Evolutionary conservation across 2,888 invertebrate species (phyloP).

Genomic region (Cremastinae sp.): DNA sequence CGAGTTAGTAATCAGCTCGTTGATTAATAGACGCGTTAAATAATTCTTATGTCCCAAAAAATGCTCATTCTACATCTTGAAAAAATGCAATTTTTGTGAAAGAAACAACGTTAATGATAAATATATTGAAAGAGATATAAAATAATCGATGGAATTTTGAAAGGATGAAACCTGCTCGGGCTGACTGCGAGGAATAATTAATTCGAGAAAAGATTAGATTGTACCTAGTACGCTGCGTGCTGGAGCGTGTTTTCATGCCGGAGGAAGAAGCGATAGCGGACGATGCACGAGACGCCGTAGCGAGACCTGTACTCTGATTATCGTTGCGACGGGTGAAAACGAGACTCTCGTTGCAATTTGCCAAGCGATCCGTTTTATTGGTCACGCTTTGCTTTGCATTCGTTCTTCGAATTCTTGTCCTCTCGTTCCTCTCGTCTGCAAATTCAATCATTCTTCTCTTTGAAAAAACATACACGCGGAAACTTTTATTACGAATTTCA

Average conservation of each 20-base stretch:
- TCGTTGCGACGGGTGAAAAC: slow-evolving; percentile 54
- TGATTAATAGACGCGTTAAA: slow-evolving; percentile 8
- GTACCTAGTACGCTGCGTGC: slow-evolving; percentile 61
- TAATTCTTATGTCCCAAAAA: background rate
- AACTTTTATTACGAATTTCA: background rate
- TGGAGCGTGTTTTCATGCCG: slow-evolving; percentile 63
- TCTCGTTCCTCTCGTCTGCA: slow-evolving; percentile 73
- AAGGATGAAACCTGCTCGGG: background rate
- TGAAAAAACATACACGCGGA: background rate
- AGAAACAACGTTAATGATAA: background rate
- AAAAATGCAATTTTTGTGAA: background rate
- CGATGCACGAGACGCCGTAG: slow-evolving; percentile 63
- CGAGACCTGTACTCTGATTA: slow-evolving; percentile 64
- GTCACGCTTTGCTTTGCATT: slow-evolving; percentile 62
- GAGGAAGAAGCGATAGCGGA: slow-evolving; percentile 62
- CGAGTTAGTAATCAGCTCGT: slow-evolving; percentile 39
- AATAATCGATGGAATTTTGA: background rate
- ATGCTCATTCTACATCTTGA: slow-evolving; percentile 1
- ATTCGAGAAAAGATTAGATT: slow-evolving; percentile 38
- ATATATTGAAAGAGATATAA: background rate
- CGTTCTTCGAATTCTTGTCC: slow-evolving; percentile 64
- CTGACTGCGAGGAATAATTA: background rate
- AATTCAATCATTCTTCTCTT: slow-evolving; percentile 43
- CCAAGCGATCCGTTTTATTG: slow-evolving; percentile 47
- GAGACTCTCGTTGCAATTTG: slow-evolving; percentile 58